These are phyloP conservation scores for Sebastes flavidus DNA, from an alignment of 2,797 vertebrate genomes.

Conservation along the genomic window DNA sequence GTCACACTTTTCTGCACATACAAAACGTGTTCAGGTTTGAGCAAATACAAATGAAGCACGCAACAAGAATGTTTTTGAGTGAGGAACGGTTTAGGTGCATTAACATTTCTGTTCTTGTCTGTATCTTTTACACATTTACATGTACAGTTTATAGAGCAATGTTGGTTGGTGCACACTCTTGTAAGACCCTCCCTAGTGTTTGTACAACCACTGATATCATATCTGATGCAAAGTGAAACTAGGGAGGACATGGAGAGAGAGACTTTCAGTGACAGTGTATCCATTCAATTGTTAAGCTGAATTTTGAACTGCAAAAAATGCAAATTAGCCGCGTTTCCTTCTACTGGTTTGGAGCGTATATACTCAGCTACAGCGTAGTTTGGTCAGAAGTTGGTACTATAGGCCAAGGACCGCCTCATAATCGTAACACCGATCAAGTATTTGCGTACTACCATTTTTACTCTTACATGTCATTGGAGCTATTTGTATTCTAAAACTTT, in stretches of 20 bases:
- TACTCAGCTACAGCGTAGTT: no score
- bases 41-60: not conserved
- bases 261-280: not conserved
- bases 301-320: no score
- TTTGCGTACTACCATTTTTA: no score
- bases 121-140: slow-evolving; percentile 50
- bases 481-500: no score
- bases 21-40: not conserved
- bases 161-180: not conserved
- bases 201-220: slow-evolving; percentile 17
- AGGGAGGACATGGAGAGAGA: not conserved
- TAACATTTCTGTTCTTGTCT: slow-evolving; percentile 48
- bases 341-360: no score
- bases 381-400: no score
- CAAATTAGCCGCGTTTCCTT: no score
- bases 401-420: no score
- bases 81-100: slow-evolving; percentile 15
- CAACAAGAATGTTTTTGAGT: slow-evolving; percentile 8
- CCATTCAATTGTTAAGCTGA: no score
- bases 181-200: slow-evolving; percentile 5
- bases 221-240: slow-evolving; percentile 19
- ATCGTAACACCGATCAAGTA: no score
- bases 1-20: not conserved
- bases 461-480: no score
- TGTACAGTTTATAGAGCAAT: slow-evolving; percentile 52